Conservation (phyloP, 1,140 invertebrate species). For the Nixonia krombeini region DNA sequence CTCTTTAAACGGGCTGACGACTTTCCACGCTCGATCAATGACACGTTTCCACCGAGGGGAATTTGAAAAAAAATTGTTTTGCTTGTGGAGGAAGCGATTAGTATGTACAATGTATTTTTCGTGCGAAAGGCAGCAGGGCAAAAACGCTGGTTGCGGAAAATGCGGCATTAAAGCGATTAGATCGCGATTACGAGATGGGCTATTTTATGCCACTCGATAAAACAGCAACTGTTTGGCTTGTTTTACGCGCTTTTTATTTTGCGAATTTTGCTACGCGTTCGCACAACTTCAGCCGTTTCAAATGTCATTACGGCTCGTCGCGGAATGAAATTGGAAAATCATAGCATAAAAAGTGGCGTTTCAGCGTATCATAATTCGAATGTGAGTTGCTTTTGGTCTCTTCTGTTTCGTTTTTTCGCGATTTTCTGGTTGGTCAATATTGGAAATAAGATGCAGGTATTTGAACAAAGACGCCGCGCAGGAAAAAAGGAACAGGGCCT, state of each 20-base stretch:
- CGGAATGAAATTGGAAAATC: not conserved
- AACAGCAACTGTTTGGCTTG: not conserved
- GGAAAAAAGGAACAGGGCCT: conserved; percentile 6
- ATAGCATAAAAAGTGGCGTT: not conserved
- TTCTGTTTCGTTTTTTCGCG: not conserved
- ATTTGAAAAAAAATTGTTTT: conserved; percentile 35
- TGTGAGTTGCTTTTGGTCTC: not conserved
- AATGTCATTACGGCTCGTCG: no score
- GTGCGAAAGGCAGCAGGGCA: conserved; percentile 17
- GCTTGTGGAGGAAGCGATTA: conserved; percentile 9
- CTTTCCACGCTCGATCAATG: conserved; percentile 13
- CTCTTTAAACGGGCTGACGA: conserved; percentile 20
- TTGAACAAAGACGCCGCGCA: conserved; percentile 12
- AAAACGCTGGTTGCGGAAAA: conserved; percentile 40
- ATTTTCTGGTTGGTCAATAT: not conserved
- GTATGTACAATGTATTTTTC: conserved; percentile 3
- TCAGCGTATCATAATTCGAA: not conserved
- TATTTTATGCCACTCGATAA: not conserved
- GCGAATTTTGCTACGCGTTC: not conserved
- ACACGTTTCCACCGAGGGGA: conserved; percentile 6
- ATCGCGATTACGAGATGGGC: conserved; percentile 38
- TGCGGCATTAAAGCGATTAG: conserved; percentile 51
- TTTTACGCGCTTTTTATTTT: not conserved
- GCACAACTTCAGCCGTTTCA: no score
- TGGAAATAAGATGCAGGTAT: conserved; percentile 7